Base-by-base conservation (phyloP, 1,140 invertebrate species). In the Cydia pomonella region DNA sequence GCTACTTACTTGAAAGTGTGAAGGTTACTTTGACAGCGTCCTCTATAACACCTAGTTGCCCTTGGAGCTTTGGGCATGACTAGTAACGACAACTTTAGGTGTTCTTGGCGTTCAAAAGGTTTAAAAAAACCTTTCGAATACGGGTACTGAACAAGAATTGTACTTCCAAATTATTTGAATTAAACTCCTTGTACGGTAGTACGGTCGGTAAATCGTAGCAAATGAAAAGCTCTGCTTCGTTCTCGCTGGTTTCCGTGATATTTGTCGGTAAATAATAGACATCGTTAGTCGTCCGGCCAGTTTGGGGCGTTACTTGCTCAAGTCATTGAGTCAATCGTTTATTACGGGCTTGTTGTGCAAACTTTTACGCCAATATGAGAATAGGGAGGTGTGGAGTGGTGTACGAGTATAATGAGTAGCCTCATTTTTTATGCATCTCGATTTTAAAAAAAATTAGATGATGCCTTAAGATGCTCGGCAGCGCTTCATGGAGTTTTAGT, bases 321-420 rank as follows among this genome's bases (percentile, higher is more conserved):
- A 92, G 91, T 92, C 91, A 92, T 92, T 83, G 86, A 87, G 87
- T 91, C 89, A 91, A 92, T 91, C 91, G 88, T 92, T 92, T 92
- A 92, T 92, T 89, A 92, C 86, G 76, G 80, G 83, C 77, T 86
- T 90, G 91, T 90, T 91, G 88, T 90, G 88, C 90, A 88, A 91
- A 91, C 83, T 91, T 90, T 87, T 85, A 86, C 82, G 82, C 82
- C 79, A 73, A 29, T 75, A 76, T 25, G 75, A 77, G 75, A 75
- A 77, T 63, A 38, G 44, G 18, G 21, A 72, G 76, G 76, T 33
- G 73, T 81, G 47, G 79, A 81, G 74, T 47, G 29, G 53, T 23
- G n/a, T n/a, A 6, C n/a, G n/a, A n/a, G n/a, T n/a, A n/a, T n/a
- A n/a, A n/a, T n/a, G n/a, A n/a, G 9, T 16, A 4, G 12, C 13